These are phyloP conservation scores for Bombyx huttoni DNA, from an alignment of 2,888 invertebrate genomes.

Conservation along the genomic window DNA sequence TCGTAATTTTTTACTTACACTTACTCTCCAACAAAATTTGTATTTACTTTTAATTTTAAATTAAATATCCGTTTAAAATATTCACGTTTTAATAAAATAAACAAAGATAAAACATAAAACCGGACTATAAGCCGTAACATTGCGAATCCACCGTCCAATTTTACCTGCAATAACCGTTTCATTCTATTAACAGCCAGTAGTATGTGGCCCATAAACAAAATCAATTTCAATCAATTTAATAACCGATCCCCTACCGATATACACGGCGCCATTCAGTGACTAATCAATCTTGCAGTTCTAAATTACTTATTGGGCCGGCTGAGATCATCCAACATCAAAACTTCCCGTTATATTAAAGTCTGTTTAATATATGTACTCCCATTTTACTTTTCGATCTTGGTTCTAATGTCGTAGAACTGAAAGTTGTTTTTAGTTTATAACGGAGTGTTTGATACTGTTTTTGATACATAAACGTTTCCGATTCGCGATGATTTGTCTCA, in stretches of 20 bases:
- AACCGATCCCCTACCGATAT: not conserved
- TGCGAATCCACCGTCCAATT: not conserved
- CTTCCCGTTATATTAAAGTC: not conserved
- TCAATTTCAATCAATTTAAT: not conserved
- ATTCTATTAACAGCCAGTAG: not conserved
- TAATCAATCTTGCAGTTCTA: conserved; percentile 1
- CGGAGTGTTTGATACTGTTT: not conserved
- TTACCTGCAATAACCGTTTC: not conserved
- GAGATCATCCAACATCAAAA: not conserved
- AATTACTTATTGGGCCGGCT: not conserved
- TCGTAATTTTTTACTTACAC: too few relatives aligned
- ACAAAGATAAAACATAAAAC: not conserved
- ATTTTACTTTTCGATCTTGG: not conserved
- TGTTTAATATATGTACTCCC: not conserved
- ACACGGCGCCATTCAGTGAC: not conserved
- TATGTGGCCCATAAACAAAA: not conserved
- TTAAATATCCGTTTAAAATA: too few relatives aligned
- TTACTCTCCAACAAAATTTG: too few relatives aligned
- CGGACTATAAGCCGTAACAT: not conserved
- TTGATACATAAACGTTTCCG: too few relatives aligned
- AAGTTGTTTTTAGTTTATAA: not conserved
- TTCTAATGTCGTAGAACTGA: not conserved
- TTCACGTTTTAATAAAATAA: not conserved
- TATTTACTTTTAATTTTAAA: too few relatives aligned
- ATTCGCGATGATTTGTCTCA: too few relatives aligned